Percentiles rank a stretch among this genome's conserved stretches.
phyloP scores from a whole-genome alignment of 1,140 invertebrate species.

The Eulimnadia texana region DNA sequence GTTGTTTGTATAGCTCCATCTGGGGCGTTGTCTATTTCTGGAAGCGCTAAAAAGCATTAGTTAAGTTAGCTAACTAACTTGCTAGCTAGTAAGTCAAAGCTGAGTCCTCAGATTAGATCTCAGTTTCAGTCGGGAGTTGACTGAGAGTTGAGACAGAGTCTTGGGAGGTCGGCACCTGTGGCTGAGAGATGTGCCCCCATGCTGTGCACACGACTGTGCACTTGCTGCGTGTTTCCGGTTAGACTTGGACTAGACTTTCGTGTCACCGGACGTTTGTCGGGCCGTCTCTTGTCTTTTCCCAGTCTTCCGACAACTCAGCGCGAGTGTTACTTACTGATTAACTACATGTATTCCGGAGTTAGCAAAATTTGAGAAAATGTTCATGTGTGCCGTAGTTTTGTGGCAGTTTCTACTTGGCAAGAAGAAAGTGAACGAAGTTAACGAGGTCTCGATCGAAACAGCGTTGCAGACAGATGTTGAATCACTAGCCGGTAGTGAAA shows the following conservation, averaged over 20 bases:
- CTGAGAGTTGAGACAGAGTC: neutral
- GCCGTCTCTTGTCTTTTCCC: neutral
- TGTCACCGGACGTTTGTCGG: neutral
- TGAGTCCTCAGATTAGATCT: too few species aligned
- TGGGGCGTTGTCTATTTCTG: too few species aligned
- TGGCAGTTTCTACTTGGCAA: neutral
- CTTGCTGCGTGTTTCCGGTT: neutral
- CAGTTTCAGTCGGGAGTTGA: neutral
- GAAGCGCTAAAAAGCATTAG: too few species aligned
- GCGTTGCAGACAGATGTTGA: neutral
- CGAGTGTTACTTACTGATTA: too few species aligned
- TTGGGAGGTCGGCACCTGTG: neutral
- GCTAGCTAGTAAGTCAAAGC: too few species aligned
- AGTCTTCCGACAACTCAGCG: neutral
- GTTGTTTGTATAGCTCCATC: too few species aligned
- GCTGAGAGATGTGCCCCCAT: neutral
- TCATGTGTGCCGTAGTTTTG: neutral
- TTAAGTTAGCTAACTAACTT: too few species aligned
- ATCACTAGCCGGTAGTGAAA: neutral
- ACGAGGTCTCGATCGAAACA: neutral
- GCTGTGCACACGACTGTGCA: neutral
- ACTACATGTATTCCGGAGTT: neutral
- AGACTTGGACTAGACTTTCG: neutral
- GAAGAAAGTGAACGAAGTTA: neutral
- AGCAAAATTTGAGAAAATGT: too few species aligned